phyloP scores from a whole-genome alignment of 2,797 vertebrate species.

The Zenarchopterus dispar region DNA sequence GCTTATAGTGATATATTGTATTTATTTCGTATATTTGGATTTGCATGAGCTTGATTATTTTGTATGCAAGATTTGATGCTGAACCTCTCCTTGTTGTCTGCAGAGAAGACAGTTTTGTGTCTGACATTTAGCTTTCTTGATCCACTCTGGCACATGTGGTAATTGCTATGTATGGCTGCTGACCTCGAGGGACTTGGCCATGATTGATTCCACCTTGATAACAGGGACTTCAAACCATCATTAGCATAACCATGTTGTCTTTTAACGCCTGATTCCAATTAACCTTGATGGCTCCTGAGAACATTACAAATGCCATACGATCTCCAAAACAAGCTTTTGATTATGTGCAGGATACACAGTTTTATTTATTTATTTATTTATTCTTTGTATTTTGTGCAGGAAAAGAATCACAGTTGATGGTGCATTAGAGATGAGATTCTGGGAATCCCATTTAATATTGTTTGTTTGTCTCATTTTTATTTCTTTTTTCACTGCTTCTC shows the following conservation, averaged over 20 bases:
- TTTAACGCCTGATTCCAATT: constrained; percentile 74
- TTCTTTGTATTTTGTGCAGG: background rate
- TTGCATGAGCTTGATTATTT: constrained; percentile 24
- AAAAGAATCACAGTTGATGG: background rate
- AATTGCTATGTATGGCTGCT: constrained; percentile 71
- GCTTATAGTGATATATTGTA: background rate
- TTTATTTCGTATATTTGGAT: constrained; percentile 10
- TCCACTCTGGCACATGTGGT: constrained; percentile 29
- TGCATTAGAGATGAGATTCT: background rate
- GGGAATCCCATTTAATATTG: constrained; percentile 9
- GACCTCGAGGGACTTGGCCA: constrained; percentile 67
- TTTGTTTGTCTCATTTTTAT: background rate
- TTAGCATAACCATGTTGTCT: constrained; percentile 79
- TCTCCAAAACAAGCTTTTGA: constrained; percentile 34
- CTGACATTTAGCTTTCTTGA: constrained; percentile 56
- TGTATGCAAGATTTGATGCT: constrained; percentile 9
- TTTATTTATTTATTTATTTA: too few species aligned
- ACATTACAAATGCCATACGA: constrained; percentile 64
- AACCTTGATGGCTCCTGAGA: constrained; percentile 69
- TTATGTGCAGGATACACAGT: constrained; percentile 35
- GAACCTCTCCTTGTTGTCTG: constrained; percentile 18
- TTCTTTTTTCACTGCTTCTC: constrained; percentile 22
- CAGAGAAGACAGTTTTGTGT: constrained; percentile 36
- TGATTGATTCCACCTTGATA: constrained; percentile 80
- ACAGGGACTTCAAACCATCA: constrained; percentile 71